phyloP scores from a whole-genome alignment of 2,797 vertebrate species.

The Acanthurus lineatus region DNA sequence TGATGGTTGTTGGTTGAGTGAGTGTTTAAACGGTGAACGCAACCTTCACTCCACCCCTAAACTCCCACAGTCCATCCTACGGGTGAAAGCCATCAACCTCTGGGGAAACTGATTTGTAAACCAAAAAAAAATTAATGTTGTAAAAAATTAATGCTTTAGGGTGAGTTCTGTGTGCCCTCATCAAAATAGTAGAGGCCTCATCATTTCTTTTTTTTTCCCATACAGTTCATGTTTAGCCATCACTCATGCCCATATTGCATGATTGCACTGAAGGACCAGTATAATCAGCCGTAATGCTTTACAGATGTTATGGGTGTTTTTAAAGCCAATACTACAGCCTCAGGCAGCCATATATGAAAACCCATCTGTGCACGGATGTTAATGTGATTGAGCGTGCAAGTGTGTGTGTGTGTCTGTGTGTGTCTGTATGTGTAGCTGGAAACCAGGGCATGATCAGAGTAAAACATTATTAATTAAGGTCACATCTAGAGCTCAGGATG shows the following conservation, averaged over 20 bases:
- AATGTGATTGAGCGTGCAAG: conserved; percentile 15
- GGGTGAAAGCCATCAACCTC: too few relatives aligned
- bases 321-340: conserved; percentile 77
- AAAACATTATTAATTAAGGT: conserved; percentile 72
- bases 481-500: conserved; percentile 67
- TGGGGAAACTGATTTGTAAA: too few relatives aligned
- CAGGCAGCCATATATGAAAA: conserved; percentile 74
- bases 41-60: too few relatives aligned
- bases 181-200: conserved; percentile 57
- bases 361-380: conserved; percentile 73
- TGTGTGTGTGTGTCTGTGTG: conserved; percentile 29
- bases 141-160: conserved; percentile 21
- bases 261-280: conserved; percentile 77
- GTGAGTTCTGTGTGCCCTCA: conserved; percentile 41
- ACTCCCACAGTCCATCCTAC: too few relatives aligned
- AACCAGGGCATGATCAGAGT: conserved; percentile 52
- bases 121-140: conserved; percentile 20
- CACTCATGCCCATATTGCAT: conserved; percentile 74
- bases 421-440: conserved; percentile 43
- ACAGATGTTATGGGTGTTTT: conserved; percentile 83
- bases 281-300: conserved; percentile 84
- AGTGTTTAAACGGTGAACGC: too few relatives aligned
- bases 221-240: conserved; percentile 69
- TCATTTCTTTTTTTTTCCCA: conserved; percentile 52
- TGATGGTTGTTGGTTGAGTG: too few relatives aligned